Base-by-base conservation (phyloP, 2,888 invertebrate genomes). In the Acheta domesticus region DNA sequence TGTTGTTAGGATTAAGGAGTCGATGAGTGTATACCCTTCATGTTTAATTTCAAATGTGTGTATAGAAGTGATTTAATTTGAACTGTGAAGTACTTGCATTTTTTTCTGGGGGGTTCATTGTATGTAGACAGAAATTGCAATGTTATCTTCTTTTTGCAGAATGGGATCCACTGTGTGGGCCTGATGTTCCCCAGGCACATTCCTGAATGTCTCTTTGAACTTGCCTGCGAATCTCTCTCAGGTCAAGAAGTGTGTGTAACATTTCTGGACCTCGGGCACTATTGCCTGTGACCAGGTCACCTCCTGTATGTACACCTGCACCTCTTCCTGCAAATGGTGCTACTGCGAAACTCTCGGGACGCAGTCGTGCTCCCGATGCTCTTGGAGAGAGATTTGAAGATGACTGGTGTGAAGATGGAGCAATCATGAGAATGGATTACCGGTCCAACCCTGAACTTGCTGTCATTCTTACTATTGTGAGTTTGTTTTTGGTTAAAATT, bases 211-310 rank as follows among this genome's bases (percentile, higher is more conserved):
- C 23, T 79, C 80, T n/a, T 48, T 82, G 12, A 48, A 74, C n/a
- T 12, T 81, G 50, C 80, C 81, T 49, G 49, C 48, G 12, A 80
- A 81, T 76, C 62, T 79, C n/a, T 80, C 80, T 23, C 77, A 80
- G 49, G 77, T n/a, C 80, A 81, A 19, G 80, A 82, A 49, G 80
- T 82, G 14, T 82, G 82, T 80, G 81, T 81, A 2, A 82, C 81
- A 19, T 82, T 82, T 80, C 81, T 50, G 82, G 82, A 1, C 82
- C 81, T 20, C 80, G 80, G n/a, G 79, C 80, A 0, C 50, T 82
- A 12, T 77, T 82, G 23, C 82, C 82, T 19, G 74, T 79, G 19
- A 77, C 78, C 2, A 49, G 75, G 50, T 77, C 80, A n/a, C 81
- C 81, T n/a, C 80, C 81, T 16, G 21, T 79, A 2, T 82, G 82